Conservation (phyloP, 64 coral and sea anemone species). For the Trachythela sp. region DNA sequence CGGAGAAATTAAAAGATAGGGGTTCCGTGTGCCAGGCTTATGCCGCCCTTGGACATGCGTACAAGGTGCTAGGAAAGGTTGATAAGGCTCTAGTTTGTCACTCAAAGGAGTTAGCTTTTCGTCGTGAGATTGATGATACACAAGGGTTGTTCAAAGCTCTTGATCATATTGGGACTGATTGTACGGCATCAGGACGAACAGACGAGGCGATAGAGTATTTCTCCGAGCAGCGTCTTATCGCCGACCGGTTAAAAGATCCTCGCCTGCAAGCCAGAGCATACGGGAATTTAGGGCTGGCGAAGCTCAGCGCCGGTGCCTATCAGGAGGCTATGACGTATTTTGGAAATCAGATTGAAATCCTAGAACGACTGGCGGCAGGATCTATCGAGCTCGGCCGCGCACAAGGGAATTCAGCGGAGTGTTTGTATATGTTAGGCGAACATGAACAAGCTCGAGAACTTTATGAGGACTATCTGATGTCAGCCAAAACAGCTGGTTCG, state of each 20-base stretch:
- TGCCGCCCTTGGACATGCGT: slow-evolving; percentile 66
- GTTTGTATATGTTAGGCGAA: slow-evolving; percentile 66
- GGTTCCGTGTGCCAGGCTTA: slow-evolving; percentile 62
- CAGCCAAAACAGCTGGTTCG: slow-evolving; percentile 66
- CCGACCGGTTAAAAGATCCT: slow-evolving; percentile 63
- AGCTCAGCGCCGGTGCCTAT: slow-evolving; percentile 58
- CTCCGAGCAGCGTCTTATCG: slow-evolving; percentile 63
- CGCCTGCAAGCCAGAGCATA: slow-evolving; percentile 54
- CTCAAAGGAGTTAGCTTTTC: not conserved
- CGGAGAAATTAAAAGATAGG: slow-evolving; percentile 54
- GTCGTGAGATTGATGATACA: not conserved
- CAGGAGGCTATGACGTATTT: slow-evolving; percentile 72
- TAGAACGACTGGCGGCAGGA: slow-evolving; percentile 54
- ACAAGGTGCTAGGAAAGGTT: slow-evolving; percentile 56
- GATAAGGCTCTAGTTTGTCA: slow-evolving; percentile 53
- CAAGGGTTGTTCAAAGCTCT: not conserved
- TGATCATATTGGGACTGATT: slow-evolving; percentile 12
- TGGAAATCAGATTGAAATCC: slow-evolving; percentile 63
- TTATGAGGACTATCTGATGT: slow-evolving; percentile 73
- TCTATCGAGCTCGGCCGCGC: slow-evolving; percentile 71
- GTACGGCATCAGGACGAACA: not conserved
- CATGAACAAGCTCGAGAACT: slow-evolving; percentile 62
- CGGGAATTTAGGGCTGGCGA: slow-evolving; percentile 74
- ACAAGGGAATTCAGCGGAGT: slow-evolving; percentile 83
- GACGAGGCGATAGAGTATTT: slow-evolving; percentile 68